A percentile compares a stretch with the other conserved stretches of the same genome.
phyloP scores from a whole-genome alignment of 1,140 invertebrate genomes.

The Lordiphosa stackelbergi region DNA sequence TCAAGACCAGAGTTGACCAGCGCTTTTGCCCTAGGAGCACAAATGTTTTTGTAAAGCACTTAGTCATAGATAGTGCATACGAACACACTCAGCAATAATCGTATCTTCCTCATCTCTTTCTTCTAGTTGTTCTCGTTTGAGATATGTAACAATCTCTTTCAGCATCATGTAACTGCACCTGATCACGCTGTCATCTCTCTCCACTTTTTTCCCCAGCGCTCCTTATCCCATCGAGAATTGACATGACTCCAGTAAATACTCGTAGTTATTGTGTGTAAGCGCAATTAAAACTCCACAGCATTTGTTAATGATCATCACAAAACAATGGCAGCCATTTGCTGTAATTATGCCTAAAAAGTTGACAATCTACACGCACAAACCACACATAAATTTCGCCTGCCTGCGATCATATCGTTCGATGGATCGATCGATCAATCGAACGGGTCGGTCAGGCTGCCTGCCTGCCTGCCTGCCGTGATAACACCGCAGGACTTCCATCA shows the following conservation, averaged over 20 bases:
- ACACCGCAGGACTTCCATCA: conserved; percentile 51
- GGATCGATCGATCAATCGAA: conserved; percentile 35
- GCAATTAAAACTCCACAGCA: conserved; percentile 67
- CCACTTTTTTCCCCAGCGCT: neutral
- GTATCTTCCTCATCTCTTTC: too few relatives aligned
- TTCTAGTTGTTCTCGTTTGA: too few relatives aligned
- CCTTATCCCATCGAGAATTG: conserved; percentile 35
- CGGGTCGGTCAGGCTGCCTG: conserved; percentile 1
- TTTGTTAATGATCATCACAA: conserved; percentile 54
- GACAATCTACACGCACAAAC: conserved; percentile 65
- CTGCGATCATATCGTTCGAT: conserved; percentile 63
- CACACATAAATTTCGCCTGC: conserved; percentile 56
- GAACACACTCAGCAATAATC: too few relatives aligned
- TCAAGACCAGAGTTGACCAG: too few relatives aligned
- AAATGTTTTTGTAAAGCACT: too few relatives aligned
- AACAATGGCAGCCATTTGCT: conserved; percentile 27
- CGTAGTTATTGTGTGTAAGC: conserved; percentile 36
- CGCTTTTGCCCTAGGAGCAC: too few relatives aligned
- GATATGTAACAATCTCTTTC: too few relatives aligned
- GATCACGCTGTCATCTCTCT: conserved; percentile 5
- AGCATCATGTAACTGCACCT: too few relatives aligned
- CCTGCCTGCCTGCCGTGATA: conserved; percentile 51
- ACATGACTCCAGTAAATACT: conserved; percentile 24
- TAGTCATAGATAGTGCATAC: too few relatives aligned
- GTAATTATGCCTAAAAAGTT: conserved; percentile 64